Evolutionary conservation across 2,888 invertebrate genomes (phyloP).

Genomic region (Hydropsyche betteni): DNA sequence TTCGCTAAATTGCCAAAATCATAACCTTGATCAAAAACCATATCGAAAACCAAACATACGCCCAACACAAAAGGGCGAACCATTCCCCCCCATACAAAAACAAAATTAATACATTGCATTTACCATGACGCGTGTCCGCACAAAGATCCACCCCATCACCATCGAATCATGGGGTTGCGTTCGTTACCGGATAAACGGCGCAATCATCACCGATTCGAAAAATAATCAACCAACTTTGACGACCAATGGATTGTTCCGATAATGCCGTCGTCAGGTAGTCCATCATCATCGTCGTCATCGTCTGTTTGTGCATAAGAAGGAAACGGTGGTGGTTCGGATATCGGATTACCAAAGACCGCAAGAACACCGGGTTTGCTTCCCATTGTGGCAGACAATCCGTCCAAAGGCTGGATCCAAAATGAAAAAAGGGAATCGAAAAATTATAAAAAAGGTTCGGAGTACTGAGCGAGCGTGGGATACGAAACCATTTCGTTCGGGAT

Average conservation of each 20-base stretch:
- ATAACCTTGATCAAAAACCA: too few species aligned
- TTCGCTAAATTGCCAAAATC: too few species aligned
- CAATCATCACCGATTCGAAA: not conserved
- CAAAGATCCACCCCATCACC: slow-evolving; percentile 30
- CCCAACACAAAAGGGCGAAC: too few species aligned
- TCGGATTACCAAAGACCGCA: slow-evolving; percentile 31
- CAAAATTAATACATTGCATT: slow-evolving; percentile 9
- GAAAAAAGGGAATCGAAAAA: slow-evolving; percentile 9
- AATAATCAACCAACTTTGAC: too few species aligned
- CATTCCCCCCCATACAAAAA: not conserved
- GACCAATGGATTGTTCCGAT: too few species aligned
- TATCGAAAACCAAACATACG: too few species aligned
- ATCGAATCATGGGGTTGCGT: not conserved
- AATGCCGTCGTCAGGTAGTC: too few species aligned
- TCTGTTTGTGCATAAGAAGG: slow-evolving; percentile 21
- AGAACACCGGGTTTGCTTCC: slow-evolving; percentile 26
- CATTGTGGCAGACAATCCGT: slow-evolving; percentile 31
- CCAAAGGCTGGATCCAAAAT: slow-evolving; percentile 2
- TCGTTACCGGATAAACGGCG: slow-evolving; percentile 34
- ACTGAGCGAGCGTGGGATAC: too few species aligned
- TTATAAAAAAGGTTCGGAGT: not conserved
- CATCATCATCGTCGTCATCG: not conserved
- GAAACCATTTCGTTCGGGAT: too few species aligned
- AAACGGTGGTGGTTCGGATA: slow-evolving; percentile 30
- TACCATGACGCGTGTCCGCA: slow-evolving; percentile 13